These are phyloP conservation scores for Coreoperca whiteheadi DNA, from an alignment of 2,113 vertebrate species.

Conservation along the genomic window DNA sequence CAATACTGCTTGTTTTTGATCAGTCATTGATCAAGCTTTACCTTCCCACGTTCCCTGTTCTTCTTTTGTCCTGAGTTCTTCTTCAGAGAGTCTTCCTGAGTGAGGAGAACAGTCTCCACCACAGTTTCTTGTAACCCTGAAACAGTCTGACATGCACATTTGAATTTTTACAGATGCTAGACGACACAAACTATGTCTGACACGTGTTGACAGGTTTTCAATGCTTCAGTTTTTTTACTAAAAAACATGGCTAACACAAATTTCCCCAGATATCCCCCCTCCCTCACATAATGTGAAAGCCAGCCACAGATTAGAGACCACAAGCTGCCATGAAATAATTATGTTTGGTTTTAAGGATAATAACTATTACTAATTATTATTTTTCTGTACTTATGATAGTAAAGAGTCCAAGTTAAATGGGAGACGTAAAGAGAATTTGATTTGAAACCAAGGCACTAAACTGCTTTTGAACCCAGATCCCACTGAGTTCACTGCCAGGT, in stretches of 20 bases:
- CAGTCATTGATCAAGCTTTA: conserved; percentile 40
- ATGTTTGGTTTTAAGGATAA: background rate
- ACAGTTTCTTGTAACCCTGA: conserved; percentile 64
- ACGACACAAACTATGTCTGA: background rate
- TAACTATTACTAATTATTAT: too few relatives aligned
- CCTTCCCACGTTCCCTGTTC: conserved; percentile 82
- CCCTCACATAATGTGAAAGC: background rate
- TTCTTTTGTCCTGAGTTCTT: conserved; percentile 81
- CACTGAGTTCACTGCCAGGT: background rate
- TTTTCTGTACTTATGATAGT: too few relatives aligned
- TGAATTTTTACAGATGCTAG: background rate
- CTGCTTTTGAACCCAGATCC: background rate
- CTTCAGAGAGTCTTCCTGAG: conserved; percentile 72
- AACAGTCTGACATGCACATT: conserved; percentile 60
- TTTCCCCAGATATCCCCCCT: too few relatives aligned
- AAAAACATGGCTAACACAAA: background rate
- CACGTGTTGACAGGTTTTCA: background rate
- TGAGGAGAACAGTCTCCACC: conserved; percentile 70
- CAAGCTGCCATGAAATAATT: background rate
- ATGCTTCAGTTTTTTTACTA: background rate
- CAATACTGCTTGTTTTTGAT: background rate
- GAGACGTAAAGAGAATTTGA: too few relatives aligned
- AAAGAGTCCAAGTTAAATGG: too few relatives aligned
- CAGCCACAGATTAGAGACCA: background rate
- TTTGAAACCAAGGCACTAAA: background rate